phyloP scores from a whole-genome alignment of 2,888 invertebrate genomes.

The Arrhopalites spinosus region DNA sequence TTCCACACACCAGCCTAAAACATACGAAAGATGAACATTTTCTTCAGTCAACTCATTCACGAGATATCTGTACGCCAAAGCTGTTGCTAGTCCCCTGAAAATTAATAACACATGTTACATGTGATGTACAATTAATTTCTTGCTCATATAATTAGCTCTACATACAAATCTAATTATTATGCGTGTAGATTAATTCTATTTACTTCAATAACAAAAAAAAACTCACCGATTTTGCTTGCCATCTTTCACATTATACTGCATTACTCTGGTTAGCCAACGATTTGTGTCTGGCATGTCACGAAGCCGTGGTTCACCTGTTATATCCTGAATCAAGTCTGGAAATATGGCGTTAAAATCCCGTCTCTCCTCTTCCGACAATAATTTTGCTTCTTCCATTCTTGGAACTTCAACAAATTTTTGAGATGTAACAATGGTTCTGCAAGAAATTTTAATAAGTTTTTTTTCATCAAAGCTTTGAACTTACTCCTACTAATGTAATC shows the following conservation, averaged over 20 bases:
- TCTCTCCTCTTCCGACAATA: conserved; percentile 73
- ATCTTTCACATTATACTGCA: conserved; percentile 89
- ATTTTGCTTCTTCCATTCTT: conserved; percentile 47
- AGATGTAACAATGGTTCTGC: conserved; percentile 50
- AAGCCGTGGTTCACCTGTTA: conserved; percentile 76
- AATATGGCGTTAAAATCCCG: conserved; percentile 86
- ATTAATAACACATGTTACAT: not conserved
- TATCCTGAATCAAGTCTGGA: conserved; percentile 82
- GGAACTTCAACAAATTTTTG: conserved; percentile 42
- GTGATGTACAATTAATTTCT: too few species aligned
- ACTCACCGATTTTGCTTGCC: conserved; percentile 78
- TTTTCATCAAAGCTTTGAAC: not conserved
- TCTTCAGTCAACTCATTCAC: conserved; percentile 71
- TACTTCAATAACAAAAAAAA: not conserved
- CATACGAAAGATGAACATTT: conserved; percentile 76
- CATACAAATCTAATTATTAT: not conserved
- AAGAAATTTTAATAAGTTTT: conserved; percentile 48
- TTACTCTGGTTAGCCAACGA: conserved; percentile 78
- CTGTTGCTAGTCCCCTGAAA: conserved; percentile 68
- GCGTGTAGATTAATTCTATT: not conserved
- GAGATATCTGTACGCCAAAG: conserved; percentile 76
- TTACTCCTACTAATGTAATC: not conserved
- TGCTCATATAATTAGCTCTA: too few species aligned
- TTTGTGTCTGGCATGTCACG: conserved; percentile 78
- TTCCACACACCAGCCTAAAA: conserved; percentile 94